These are phyloP conservation scores for Halisarca cf. caerulea DNA, from an alignment of 37 sponge, comb jelly and placozoan species.

Conservation along the genomic window DNA sequence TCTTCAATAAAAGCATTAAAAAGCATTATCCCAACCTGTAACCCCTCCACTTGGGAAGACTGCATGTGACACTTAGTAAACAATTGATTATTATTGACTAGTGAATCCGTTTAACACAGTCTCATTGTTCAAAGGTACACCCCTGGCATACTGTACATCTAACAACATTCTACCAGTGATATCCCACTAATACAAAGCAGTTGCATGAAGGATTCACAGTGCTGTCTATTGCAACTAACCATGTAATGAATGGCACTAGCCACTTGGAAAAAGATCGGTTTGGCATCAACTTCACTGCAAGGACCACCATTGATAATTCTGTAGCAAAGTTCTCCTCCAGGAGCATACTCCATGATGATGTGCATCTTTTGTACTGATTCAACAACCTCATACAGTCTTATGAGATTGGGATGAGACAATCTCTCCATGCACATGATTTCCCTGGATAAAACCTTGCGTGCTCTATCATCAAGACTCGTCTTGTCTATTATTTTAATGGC, in stretches of 20 bases:
- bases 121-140: no score
- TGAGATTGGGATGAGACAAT: slow-evolving; percentile 74
- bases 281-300: slow-evolving; percentile 57
- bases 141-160: no score
- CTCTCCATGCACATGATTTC: slow-evolving; percentile 82
- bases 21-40: no score
- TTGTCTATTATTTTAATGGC: slow-evolving; percentile 91
- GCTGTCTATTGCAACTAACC: no score
- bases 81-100: no score
- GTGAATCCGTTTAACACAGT: no score
- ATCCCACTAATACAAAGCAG: no score
- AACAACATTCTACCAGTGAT: no score
- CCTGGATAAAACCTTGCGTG: slow-evolving; percentile 68
- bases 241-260: slow-evolving; percentile 69
- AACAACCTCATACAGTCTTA: slow-evolving; percentile 74
- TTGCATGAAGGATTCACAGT: no score
- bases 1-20: no score
- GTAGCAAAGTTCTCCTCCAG: slow-evolving; percentile 63
- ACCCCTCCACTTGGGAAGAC: no score
- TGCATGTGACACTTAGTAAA: no score
- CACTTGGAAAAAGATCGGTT: slow-evolving; percentile 65
- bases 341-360: slow-evolving; percentile 79
- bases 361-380: slow-evolving; percentile 65
- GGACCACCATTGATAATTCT: slow-evolving; percentile 47
- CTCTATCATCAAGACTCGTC: slow-evolving; percentile 56